A percentile compares a stretch with the other conserved stretches of the same genome.
Evolutionary conservation across 2,888 invertebrate species (phyloP).

Genomic region (Xiphydria camelus): DNA sequence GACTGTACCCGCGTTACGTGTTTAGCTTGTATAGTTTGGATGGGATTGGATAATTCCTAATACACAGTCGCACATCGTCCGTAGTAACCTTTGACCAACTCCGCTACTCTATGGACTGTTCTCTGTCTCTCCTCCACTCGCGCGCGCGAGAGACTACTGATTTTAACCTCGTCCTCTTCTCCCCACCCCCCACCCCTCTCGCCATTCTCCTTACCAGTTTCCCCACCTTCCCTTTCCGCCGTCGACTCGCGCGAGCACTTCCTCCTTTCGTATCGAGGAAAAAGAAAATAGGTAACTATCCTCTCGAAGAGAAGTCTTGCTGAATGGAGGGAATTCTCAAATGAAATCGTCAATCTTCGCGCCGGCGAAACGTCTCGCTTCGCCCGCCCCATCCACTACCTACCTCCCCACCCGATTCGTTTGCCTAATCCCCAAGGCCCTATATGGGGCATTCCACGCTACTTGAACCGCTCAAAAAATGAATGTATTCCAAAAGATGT

Average conservation of each 20-base stretch:
- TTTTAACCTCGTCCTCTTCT: conserved; percentile 11
- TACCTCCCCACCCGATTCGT: too few species aligned
- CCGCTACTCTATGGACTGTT: conserved; percentile 28
- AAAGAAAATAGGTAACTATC: conserved; percentile 4
- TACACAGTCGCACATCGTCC: conserved; percentile 35
- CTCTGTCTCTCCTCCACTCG: conserved; percentile 11
- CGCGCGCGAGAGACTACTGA: conserved; percentile 6
- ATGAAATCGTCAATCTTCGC: conserved; percentile 25
- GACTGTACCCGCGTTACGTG: conserved; percentile 34
- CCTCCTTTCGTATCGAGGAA: conserved; percentile 1
- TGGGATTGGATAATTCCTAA: conserved; percentile 46
- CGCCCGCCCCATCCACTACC: too few species aligned
- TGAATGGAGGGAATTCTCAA: conserved; percentile 28
- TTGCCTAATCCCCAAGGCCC: too few species aligned
- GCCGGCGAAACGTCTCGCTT: neutral
- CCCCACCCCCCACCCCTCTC: conserved; percentile 10
- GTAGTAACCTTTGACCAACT: conserved; percentile 43
- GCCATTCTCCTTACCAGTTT: neutral
- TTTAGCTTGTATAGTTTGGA: conserved; percentile 26
- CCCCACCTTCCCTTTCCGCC: neutral
- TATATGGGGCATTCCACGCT: too few species aligned
- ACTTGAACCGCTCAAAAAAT: too few species aligned
- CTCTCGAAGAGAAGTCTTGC: conserved; percentile 14
- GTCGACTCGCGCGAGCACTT: conserved; percentile 1
- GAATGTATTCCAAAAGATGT: too few species aligned